phyloP scores from a whole-genome alignment of 2,888 invertebrate genomes.

The Tuta absoluta region DNA sequence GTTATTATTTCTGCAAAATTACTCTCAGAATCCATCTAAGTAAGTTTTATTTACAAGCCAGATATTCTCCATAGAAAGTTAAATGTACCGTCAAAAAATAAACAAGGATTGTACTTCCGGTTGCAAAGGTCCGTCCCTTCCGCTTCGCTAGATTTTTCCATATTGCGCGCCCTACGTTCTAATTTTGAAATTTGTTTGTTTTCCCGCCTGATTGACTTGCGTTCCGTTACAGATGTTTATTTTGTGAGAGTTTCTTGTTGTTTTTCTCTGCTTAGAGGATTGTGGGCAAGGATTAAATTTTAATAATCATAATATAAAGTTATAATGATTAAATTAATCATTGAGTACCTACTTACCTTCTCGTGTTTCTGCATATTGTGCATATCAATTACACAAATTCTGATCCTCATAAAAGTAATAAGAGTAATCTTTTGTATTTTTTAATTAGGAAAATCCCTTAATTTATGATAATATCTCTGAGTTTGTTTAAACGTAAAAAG shows the following conservation, averaged over 20 bases:
- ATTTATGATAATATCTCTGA: too few relatives aligned
- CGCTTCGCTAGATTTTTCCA: constrained; percentile 57
- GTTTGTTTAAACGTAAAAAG: too few relatives aligned
- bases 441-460: too few relatives aligned
- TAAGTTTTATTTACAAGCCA: constrained; percentile 29
- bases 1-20: constrained; percentile 12
- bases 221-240: constrained; percentile 27
- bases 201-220: constrained; percentile 53
- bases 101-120: constrained; percentile 46
- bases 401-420: too few relatives aligned
- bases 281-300: constrained; percentile 4
- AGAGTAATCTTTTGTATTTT: too few relatives aligned
- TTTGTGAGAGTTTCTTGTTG: constrained; percentile 15
- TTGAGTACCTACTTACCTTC: too few relatives aligned
- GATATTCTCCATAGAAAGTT: constrained; percentile 46
- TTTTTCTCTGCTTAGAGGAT: constrained; percentile 20
- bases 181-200: constrained; percentile 55
- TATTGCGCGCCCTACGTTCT: constrained; percentile 45
- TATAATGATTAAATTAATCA: constrained; percentile 1
- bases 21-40: constrained; percentile 22
- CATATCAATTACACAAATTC: too few relatives aligned
- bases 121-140: constrained; percentile 54
- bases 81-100: constrained; percentile 47
- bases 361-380: too few relatives aligned
- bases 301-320: neutral